A percentile compares a stretch with the other conserved stretches of the same genome.
phyloP scores from a whole-genome alignment of 2,888 invertebrate genomes.

The Drosophila monieri region DNA sequence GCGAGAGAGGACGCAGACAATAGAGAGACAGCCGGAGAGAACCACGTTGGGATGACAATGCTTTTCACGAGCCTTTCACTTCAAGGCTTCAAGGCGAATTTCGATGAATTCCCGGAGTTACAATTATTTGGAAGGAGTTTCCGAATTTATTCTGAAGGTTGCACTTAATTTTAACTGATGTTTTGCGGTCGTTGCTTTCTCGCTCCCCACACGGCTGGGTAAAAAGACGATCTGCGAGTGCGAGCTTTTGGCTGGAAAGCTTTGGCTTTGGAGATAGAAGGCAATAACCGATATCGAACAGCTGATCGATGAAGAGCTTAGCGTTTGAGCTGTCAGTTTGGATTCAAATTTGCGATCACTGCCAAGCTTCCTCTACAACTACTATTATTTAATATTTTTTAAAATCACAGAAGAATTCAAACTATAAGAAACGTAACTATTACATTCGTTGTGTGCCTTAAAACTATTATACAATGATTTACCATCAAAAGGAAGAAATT shows the following conservation, averaged over 20 bases:
- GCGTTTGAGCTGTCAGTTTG: slow-evolving; percentile 8
- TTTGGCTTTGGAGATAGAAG: neutral
- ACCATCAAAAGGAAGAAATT: neutral
- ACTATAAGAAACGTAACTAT: too few relatives aligned
- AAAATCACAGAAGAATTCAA: too few relatives aligned
- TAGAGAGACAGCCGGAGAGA: slow-evolving; percentile 4
- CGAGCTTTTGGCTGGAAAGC: slow-evolving; percentile 32
- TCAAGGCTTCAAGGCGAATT: neutral
- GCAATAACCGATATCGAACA: slow-evolving; percentile 2
- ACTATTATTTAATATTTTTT: too few relatives aligned
- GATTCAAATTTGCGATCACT: slow-evolving; percentile 7
- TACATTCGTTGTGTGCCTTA: too few relatives aligned
- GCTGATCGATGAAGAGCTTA: slow-evolving; percentile 26
- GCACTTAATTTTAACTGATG: slow-evolving; percentile 13
- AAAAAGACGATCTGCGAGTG: slow-evolving; percentile 1
- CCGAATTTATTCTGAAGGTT: neutral
- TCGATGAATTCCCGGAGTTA: neutral
- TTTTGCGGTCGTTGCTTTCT: neutral
- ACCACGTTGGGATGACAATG: neutral
- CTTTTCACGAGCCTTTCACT: neutral
- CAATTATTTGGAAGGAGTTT: neutral
- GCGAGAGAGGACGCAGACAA: neutral
- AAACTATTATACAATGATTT: too few relatives aligned
- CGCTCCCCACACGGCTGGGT: neutral
- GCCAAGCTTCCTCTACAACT: too few relatives aligned